phyloP scores from a whole-genome alignment of 1,140 invertebrate genomes.

The Eriocheir sinensis region DNA sequence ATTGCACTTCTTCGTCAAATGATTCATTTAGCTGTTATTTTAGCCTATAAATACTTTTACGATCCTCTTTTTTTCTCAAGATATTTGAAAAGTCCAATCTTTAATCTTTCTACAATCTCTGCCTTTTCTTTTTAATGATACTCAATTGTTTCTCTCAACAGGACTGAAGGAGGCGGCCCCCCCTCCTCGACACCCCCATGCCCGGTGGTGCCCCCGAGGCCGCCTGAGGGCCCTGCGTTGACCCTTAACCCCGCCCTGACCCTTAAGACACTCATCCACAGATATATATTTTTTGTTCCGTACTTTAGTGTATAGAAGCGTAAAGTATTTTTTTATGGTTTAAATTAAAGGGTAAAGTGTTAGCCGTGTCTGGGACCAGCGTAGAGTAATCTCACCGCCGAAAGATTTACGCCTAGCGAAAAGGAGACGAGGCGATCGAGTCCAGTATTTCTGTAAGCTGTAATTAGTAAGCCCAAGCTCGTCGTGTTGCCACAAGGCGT shows the following conservation, averaged over 20 bases:
- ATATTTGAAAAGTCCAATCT: no score
- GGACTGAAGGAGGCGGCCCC: neutral
- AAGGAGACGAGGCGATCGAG: neutral
- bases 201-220: neutral
- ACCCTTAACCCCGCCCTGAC: no score
- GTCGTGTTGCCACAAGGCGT: neutral
- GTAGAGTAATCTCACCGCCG: neutral
- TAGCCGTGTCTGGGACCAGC: neutral
- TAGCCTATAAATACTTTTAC: no score
- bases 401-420: neutral
- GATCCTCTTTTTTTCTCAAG: neutral
- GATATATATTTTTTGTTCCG: neutral
- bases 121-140: no score
- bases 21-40: no score
- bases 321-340: neutral
- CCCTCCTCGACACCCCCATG: neutral
- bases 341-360: neutral
- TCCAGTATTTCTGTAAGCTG: neutral
- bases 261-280: neutral
- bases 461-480: neutral
- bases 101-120: no score
- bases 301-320: no score
- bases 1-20: neutral
- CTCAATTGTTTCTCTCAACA: no score
- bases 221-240: neutral